Evolutionary conservation across 2,888 invertebrate genomes (phyloP).

Genomic region (Tenthredo amoena): DNA sequence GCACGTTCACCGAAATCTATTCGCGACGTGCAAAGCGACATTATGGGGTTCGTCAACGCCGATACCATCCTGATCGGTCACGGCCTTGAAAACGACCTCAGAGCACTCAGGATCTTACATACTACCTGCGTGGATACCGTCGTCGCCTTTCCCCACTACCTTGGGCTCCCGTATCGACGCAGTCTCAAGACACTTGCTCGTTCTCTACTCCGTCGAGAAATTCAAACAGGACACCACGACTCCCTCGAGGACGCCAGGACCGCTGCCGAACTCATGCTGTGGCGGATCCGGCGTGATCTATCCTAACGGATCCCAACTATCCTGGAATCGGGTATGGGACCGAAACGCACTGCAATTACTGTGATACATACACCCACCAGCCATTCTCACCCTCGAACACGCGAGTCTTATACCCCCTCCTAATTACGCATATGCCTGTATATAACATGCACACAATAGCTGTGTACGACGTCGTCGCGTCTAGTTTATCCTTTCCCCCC

Average conservation of each 20-base stretch:
- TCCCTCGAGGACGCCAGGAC: conserved; percentile 95
- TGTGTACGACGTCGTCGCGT: neutral
- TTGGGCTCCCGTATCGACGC: conserved; percentile 90
- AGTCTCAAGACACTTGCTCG: conserved; percentile 90
- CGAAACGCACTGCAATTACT: conserved; percentile 49
- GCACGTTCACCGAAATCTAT: conserved; percentile 83
- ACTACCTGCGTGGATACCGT: conserved; percentile 93
- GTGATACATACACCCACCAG: conserved; percentile 47
- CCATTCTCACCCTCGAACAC: conserved; percentile 25
- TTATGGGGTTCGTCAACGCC: conserved; percentile 88
- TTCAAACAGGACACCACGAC: conserved; percentile 92
- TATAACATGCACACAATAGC: neutral
- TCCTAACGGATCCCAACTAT: conserved; percentile 56
- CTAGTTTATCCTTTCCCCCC: neutral
- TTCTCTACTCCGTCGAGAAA: conserved; percentile 87
- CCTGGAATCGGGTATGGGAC: conserved; percentile 54
- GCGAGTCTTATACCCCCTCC: neutral
- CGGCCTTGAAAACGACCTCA: conserved; percentile 95
- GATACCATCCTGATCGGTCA: conserved; percentile 97
- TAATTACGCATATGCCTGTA: neutral
- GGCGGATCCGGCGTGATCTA: conserved; percentile 81
- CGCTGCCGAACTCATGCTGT: conserved; percentile 93
- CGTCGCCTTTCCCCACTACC: conserved; percentile 91
- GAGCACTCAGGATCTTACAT: conserved; percentile 92
- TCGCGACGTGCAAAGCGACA: conserved; percentile 90